Base-by-base conservation (phyloP, 1,140 invertebrate genomes). In the Brachystomella parvula region DNA sequence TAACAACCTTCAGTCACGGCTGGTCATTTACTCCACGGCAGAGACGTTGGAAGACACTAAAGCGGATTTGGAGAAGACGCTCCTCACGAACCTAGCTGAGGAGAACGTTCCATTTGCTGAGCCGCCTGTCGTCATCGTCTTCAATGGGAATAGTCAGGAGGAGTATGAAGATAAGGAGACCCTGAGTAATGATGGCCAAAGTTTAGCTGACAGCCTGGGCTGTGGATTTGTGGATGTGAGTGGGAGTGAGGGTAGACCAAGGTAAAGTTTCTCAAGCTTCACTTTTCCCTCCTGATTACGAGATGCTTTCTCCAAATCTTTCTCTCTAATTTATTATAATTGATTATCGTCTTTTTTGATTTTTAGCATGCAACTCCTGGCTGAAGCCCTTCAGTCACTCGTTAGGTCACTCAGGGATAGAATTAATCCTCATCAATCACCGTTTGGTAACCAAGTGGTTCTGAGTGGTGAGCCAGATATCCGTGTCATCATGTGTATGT, bases 401-500 rank as follows among this genome's bases (percentile, higher is more conserved):
- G 82, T 90, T 61, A 82, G 72, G 9, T 77, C 84, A 85, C 62
- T 72, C 24, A 15, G 70, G 39, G 68, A 72, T 26, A 47, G 70
- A 29, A 63, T 65, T 24, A 70, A 70, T 62, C 71, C 70, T 29
- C 57, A 67, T 58, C 63, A 69, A 61, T 64, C 64, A 28, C 72
- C 72, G 17, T 71, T 71, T 63, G 63, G 59, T 21, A 31, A 67
- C 12, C 69, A 71, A 67, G 64, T 73, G 2, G 68, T 71, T 31
- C 61, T 73, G 3, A 67, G 35, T 32, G 69, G 72, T 30, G 63
- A 71, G 30, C 70, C 67, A 2, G 64, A 66, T 78, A 81, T 75
- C 74, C 88, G 89, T 71, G 92, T 98, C 78, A 90, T 96, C 74
- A 90, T 97, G 85, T 96, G 93, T 77, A 88, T 97, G 84, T 94